Conservation (phyloP, 2,797 vertebrate species). For the Ptychobarbus kaznakovi region DNA sequence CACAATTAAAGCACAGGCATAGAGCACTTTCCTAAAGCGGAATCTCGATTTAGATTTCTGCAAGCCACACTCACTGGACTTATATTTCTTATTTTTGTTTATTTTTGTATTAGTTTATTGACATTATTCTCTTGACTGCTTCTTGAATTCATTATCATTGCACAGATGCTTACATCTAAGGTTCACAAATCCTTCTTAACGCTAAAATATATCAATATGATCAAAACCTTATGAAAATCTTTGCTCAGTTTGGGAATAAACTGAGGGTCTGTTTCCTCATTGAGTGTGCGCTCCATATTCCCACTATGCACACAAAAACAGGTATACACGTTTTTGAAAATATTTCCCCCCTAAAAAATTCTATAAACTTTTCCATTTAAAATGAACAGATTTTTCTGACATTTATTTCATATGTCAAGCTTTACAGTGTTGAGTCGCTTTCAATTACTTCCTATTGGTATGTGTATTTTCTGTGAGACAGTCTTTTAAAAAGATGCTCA, state of each 20-base stretch:
- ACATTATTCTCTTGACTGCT: not conserved
- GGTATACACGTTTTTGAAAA: too few relatives aligned
- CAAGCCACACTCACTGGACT: not conserved
- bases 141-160: not conserved
- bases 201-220: not conserved
- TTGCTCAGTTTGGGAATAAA: too few relatives aligned
- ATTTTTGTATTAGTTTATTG: too few relatives aligned
- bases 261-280: too few relatives aligned
- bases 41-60: not conserved
- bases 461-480: constrained; percentile 69
- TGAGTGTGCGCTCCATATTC: too few relatives aligned
- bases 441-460: constrained; percentile 39
- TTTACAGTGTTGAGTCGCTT: not conserved
- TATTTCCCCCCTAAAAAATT: not conserved
- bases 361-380: not conserved
- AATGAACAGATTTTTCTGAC: not conserved
- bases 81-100: not conserved
- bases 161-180: not conserved
- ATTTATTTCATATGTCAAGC: not conserved
- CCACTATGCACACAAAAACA: too few relatives aligned
- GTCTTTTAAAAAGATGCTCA: constrained; percentile 72
- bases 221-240: not conserved
- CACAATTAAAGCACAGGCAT: not conserved
- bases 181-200: not conserved
- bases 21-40: too few relatives aligned